Evolutionary conservation across 2,113 vertebrate genomes (phyloP), one percentile per base, ranked within the genome.

Genomic region (Cephalophus harveyi): DNA sequence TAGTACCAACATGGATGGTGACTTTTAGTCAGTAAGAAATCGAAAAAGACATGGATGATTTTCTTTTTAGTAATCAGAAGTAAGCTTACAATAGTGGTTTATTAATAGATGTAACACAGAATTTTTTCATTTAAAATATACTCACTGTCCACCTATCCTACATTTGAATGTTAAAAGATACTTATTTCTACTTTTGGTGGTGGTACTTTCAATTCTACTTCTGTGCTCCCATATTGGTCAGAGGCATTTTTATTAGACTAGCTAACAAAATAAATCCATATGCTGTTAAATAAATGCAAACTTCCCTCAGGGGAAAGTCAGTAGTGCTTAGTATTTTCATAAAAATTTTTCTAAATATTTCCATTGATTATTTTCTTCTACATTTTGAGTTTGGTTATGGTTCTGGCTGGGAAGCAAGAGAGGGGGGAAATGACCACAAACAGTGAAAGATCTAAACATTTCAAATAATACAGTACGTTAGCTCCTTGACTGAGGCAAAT

Each of bases 191-290:
- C 30, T 95, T 96, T 96, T 91, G 43, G n/a, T 84, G n/a, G 54
- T 96, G 30, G 60, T 97, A 84, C 90, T 92, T 97, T 94, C 91
- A 46, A 27, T 96, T 98, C 52, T 95, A 74, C 82, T 97, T 97
- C 82, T 30, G 25, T 95, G 94, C 79, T 86, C 95, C 71, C 96
- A 71, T 94, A 85, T 84, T 98, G 67, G 52, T 97, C 84, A 48
- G 48, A 97, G 85, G 84, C 93, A 87, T 97, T 98, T 98, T 97
- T 93, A 95, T 97, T 97, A 91, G 25, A 93, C 95, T 48, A 48
- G 64, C 92, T 98, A 92, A 30, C 95, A 95, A 93, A 89, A 52
- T 79, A 97, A 97, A 55, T 97, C 89, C 30, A 30, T 93, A n/a
- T 67, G 23, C 50, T 98, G 1, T 91, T 7, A 59, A 95, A 78